Conservation (phyloP, 2,113 vertebrate genomes). For the Esox niger region DNA sequence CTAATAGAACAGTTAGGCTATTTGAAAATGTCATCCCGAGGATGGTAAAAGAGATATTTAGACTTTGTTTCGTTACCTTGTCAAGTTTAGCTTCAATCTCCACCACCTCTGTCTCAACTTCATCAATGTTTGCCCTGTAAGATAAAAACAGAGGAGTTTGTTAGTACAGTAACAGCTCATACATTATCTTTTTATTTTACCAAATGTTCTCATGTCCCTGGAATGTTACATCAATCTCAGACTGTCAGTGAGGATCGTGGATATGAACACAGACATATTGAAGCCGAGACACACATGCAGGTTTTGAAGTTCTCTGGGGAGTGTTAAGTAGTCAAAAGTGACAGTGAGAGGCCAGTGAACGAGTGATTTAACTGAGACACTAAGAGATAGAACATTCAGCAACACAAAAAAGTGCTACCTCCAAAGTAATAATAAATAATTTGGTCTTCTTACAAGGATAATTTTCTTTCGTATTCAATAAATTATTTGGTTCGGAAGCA, state of each 20-base stretch:
- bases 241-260: slow-evolving; percentile 18
- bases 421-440: too few species aligned
- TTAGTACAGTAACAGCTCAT: background rate
- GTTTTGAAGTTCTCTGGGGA: slow-evolving; percentile 13
- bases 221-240: slow-evolving; percentile 24
- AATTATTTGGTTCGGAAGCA: too few species aligned
- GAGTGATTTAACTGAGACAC: slow-evolving; percentile 42
- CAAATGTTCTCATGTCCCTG: slow-evolving; percentile 3
- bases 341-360: slow-evolving; percentile 38
- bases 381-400: slow-evolving; percentile 35
- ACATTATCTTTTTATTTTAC: too few species aligned
- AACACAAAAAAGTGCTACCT: background rate
- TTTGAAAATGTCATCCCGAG: background rate
- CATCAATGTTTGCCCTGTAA: slow-evolving; percentile 91
- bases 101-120: slow-evolving; percentile 96
- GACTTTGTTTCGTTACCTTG: slow-evolving; percentile 80
- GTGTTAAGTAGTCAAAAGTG: slow-evolving; percentile 14
- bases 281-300: slow-evolving; percentile 5
- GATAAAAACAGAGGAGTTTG: slow-evolving; percentile 37
- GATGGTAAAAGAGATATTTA: background rate
- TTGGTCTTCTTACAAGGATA: too few species aligned
- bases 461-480: too few species aligned
- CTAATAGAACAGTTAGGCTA: background rate
- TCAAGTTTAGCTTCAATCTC: slow-evolving; percentile 96
- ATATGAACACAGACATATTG: slow-evolving; percentile 26